Conservation (phyloP, 1,140 invertebrate genomes). For the Augochlora pura region DNA sequence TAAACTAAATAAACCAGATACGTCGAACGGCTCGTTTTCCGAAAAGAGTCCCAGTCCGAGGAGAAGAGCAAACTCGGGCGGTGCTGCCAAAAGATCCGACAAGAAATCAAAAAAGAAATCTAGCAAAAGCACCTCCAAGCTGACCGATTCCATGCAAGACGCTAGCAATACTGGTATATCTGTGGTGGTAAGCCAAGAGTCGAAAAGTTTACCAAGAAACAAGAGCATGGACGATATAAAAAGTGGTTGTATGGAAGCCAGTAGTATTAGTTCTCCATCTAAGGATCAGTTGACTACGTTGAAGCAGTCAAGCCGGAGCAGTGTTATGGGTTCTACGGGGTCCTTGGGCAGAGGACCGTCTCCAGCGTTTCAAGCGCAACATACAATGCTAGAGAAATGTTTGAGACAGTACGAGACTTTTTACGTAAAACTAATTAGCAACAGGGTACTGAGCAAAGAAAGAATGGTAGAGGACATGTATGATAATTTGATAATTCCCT, state of each 20-base stretch:
- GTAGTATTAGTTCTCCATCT: slow-evolving; percentile 33
- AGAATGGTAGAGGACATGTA: slow-evolving; percentile 76
- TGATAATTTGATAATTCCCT: slow-evolving; percentile 68
- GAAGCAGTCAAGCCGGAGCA: slow-evolving; percentile 38
- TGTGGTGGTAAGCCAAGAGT: slow-evolving; percentile 70
- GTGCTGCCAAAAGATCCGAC: slow-evolving; percentile 72
- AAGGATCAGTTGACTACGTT: slow-evolving; percentile 38
- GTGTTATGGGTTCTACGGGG: slow-evolving; percentile 61
- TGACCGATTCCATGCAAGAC: slow-evolving; percentile 68
- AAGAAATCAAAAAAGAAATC: slow-evolving; percentile 77
- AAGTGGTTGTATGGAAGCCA: slow-evolving; percentile 53
- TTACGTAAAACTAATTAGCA: slow-evolving; percentile 82
- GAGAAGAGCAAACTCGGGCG: slow-evolving; percentile 76
- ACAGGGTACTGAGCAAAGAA: slow-evolving; percentile 75
- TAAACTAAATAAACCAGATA: slow-evolving; percentile 81
- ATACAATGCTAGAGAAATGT: slow-evolving; percentile 83
- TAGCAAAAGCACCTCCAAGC: slow-evolving; percentile 74
- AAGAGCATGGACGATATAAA: slow-evolving; percentile 76
- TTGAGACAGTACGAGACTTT: slow-evolving; percentile 86
- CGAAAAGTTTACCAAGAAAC: slow-evolving; percentile 63
- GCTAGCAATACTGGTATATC: slow-evolving; percentile 67
- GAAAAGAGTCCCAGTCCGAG: slow-evolving; percentile 74
- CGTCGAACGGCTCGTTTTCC: slow-evolving; percentile 48
- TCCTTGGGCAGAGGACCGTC: slow-evolving; percentile 68
- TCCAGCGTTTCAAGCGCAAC: slow-evolving; percentile 71